Conservation (phyloP, 2,797 vertebrate species). For the Sebastes iracundus region DNA sequence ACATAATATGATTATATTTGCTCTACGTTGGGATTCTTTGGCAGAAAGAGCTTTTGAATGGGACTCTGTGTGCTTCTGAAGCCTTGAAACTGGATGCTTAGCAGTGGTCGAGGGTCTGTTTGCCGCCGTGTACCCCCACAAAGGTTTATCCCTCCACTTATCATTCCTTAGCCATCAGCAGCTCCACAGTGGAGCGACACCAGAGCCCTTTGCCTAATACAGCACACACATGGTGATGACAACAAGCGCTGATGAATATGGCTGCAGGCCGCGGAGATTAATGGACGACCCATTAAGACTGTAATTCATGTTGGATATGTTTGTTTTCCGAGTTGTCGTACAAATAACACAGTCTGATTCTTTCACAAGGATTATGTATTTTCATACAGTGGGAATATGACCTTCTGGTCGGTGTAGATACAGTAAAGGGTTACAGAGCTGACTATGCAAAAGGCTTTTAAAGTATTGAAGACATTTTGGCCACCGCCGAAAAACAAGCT, state of each 20-base stretch:
- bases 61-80: constrained; percentile 36
- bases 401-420: neutral
- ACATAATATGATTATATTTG: neutral
- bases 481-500: constrained; percentile 50
- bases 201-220: constrained; percentile 55
- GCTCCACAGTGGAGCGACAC: constrained; percentile 59
- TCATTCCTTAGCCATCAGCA: constrained; percentile 73
- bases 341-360: constrained; percentile 23
- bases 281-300: constrained; percentile 43
- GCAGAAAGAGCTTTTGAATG: constrained; percentile 39
- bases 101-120: constrained; percentile 41
- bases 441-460: constrained; percentile 27
- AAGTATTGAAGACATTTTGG: constrained; percentile 41
- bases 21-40: neutral
- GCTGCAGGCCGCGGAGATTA: constrained; percentile 48
- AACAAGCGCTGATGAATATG: constrained; percentile 52
- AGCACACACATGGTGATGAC: constrained; percentile 66
- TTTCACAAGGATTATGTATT: neutral
- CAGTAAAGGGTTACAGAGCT: neutral
- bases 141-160: constrained; percentile 70
- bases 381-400: neutral
- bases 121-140: constrained; percentile 41
- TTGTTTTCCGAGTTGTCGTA: constrained; percentile 48
- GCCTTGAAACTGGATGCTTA: constrained; percentile 67
- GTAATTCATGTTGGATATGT: constrained; percentile 45